phyloP scores from a whole-genome alignment of 2,888 invertebrate species.

The Macroteleia sp. region DNA sequence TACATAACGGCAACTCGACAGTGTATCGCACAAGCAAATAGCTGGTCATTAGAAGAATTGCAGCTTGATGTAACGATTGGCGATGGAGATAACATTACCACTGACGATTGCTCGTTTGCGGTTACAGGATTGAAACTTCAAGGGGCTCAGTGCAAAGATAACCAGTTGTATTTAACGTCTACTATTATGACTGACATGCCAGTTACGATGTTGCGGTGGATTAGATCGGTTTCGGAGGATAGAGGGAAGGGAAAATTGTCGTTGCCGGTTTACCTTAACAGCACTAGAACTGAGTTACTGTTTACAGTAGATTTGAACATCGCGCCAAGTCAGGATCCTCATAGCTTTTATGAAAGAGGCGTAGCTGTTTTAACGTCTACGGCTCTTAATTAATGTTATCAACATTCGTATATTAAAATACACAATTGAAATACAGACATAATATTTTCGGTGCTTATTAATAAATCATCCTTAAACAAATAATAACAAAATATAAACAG shows the following conservation, averaged over 20 bases:
- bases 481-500: too few species aligned
- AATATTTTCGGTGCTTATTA: too few species aligned
- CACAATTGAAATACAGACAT: neutral
- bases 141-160: constrained; percentile 97
- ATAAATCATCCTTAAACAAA: too few species aligned
- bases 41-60: constrained; percentile 98
- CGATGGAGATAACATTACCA: constrained; percentile 85
- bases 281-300: constrained; percentile 95
- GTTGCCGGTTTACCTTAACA: constrained; percentile 98
- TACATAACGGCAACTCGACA: constrained; percentile 99
- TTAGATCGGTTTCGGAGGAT: constrained; percentile 87
- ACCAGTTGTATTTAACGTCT: constrained; percentile 94
- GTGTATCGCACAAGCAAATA: constrained; percentile 98
- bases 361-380: constrained; percentile 98
- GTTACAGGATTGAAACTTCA: constrained; percentile 95
- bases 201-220: constrained; percentile 95
- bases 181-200: constrained; percentile 98
- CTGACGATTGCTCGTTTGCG: constrained; percentile 88
- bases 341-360: constrained; percentile 99
- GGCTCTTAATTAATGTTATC: constrained; percentile 88
- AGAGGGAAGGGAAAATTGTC: constrained; percentile 88
- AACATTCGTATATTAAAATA: constrained; percentile 11
- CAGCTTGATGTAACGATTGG: constrained; percentile 91
- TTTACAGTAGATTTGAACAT: constrained; percentile 98
- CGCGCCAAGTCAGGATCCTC: constrained; percentile 94